A percentile compares a stretch with the other conserved stretches of the same genome.
These are phyloP conservation scores for Ernsta delagoae DNA, from an alignment of 2,888 invertebrate genomes.

Conservation along the genomic window DNA sequence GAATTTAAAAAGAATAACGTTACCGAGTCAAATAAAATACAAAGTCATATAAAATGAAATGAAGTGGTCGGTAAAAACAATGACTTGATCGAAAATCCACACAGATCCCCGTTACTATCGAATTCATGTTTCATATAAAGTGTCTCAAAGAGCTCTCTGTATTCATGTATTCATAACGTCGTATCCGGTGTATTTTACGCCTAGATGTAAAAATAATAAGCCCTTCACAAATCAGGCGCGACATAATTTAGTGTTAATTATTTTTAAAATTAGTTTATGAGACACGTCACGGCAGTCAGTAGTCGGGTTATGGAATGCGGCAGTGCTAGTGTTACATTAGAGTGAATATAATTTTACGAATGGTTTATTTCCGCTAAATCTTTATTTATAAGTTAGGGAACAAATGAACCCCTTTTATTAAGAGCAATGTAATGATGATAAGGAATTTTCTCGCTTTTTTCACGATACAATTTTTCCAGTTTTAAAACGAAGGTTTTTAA, in stretches of 20 bases:
- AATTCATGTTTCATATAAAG: conserved; percentile 18
- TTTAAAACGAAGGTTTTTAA: no score
- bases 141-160: conserved; percentile 16
- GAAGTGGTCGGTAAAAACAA: conserved; percentile 19
- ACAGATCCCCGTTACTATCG: background rate
- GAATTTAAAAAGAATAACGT: conserved; percentile 4
- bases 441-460: no score
- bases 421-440: background rate
- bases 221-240: conserved; percentile 20
- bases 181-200: conserved; percentile 25
- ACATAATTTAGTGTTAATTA: conserved; percentile 35
- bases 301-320: conserved; percentile 25
- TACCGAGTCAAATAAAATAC: conserved; percentile 20
- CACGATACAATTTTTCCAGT: no score
- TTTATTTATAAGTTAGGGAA: background rate
- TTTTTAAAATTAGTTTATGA: conserved; percentile 33
- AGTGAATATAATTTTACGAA: conserved; percentile 4
- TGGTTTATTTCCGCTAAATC: conserved; percentile 3
- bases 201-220: conserved; percentile 12
- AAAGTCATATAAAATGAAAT: conserved; percentile 22
- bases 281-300: background rate
- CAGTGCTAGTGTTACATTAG: conserved; percentile 7
- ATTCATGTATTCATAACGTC: conserved; percentile 10
- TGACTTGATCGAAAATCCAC: conserved; percentile 1
- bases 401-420: background rate